These are phyloP conservation scores for Xiphophorus maculatus DNA, from an alignment of 2,113 vertebrate genomes.

Conservation along the genomic window DNA sequence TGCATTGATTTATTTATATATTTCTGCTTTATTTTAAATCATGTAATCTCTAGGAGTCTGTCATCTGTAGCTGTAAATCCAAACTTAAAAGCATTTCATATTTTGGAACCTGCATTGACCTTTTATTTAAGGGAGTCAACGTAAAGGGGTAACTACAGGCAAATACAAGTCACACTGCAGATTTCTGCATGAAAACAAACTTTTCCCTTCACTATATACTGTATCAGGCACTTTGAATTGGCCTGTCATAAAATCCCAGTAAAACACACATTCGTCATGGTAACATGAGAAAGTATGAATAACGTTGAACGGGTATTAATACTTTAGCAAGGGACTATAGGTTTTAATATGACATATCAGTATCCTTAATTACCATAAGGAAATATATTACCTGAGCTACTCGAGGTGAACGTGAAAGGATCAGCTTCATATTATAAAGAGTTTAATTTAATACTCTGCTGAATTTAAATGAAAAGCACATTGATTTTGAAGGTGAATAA, in stretches of 20 bases:
- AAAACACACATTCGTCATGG: not conserved
- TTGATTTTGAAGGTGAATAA: not conserved
- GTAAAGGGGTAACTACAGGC: too few relatives aligned
- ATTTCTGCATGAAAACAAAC: too few relatives aligned
- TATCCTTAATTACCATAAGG: not conserved
- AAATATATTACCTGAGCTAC: not conserved
- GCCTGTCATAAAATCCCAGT: not conserved
- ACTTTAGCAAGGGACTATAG: not conserved
- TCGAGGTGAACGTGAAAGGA: not conserved
- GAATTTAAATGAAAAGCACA: not conserved
- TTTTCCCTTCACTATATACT: too few relatives aligned
- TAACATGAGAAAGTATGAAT: not conserved
- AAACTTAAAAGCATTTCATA: too few relatives aligned
- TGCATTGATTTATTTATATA: too few relatives aligned
- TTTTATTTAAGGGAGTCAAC: too few relatives aligned
- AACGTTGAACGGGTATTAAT: not conserved
- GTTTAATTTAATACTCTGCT: not conserved
- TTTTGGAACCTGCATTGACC: too few relatives aligned
- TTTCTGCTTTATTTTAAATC: too few relatives aligned
- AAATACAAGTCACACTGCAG: too few relatives aligned
- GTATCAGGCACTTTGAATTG: too few relatives aligned
- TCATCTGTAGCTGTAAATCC: too few relatives aligned
- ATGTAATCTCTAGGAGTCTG: too few relatives aligned
- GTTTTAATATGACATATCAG: not conserved
- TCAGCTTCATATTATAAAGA: not conserved